phyloP scores from a whole-genome alignment of 2,888 invertebrate genomes.

The Deilephila elpenor region DNA sequence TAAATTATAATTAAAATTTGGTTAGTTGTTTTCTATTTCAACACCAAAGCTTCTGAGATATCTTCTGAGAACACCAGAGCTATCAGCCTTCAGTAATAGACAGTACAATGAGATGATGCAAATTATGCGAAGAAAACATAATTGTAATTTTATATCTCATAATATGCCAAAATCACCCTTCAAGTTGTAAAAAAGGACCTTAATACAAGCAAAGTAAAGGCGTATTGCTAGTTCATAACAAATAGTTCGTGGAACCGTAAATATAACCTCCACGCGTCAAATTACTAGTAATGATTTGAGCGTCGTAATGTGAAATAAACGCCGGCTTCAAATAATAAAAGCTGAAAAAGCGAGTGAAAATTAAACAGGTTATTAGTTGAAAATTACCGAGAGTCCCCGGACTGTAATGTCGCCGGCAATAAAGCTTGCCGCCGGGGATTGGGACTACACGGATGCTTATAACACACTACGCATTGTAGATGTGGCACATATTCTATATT shows the following conservation, averaged over 20 bases:
- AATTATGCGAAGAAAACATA: no score
- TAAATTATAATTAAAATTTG: no score
- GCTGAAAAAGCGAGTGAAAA: constrained; percentile 65
- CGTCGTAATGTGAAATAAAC: constrained; percentile 12
- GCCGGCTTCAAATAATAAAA: constrained; percentile 38
- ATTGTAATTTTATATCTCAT: no score
- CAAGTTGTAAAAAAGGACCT: no score
- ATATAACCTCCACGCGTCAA: constrained; percentile 8
- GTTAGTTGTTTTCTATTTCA: no score
- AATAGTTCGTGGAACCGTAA: constrained; percentile 6
- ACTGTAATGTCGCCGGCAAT: constrained; percentile 73
- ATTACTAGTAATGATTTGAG: constrained; percentile 19
- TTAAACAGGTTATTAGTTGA: constrained; percentile 81
- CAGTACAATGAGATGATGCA: no score
- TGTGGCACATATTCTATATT: not conserved
- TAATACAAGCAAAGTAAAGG: no score
- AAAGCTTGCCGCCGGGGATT: constrained; percentile 53
- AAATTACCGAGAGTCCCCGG: constrained; percentile 74
- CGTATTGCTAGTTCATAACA: not conserved
- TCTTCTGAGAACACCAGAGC: no score
- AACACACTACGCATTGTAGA: not conserved
- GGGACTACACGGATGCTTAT: constrained; percentile 33
- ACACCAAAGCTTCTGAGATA: no score
- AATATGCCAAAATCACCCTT: no score
- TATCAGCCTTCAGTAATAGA: no score